These are phyloP conservation scores for Prolemur simus DNA, from an alignment of 2,113 vertebrate genomes.

Conservation along the genomic window DNA sequence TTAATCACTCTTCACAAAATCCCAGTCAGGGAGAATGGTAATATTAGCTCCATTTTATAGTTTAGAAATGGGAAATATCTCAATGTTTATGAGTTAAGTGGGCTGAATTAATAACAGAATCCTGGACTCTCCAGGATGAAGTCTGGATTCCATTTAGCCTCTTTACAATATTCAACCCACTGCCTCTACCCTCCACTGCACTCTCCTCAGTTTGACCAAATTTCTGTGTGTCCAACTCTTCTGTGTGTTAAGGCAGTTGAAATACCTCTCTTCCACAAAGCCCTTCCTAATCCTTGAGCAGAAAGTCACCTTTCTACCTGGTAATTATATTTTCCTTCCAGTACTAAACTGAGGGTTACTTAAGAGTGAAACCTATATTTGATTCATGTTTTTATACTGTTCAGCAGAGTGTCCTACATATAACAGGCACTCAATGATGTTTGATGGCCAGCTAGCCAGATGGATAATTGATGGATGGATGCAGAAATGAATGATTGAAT, in stretches of 20 bases:
- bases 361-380: neutral
- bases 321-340: constrained; percentile 25
- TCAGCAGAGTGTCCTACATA: neutral
- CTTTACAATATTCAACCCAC: neutral
- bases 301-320: constrained; percentile 11
- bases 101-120: constrained; percentile 33
- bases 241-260: neutral
- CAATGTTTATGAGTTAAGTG: constrained; percentile 42
- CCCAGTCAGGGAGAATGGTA: neutral
- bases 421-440: neutral
- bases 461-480: neutral
- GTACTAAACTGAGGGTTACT: neutral
- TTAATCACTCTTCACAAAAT: constrained; percentile 50
- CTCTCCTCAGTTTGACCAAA: neutral
- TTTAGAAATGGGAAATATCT: constrained; percentile 26
- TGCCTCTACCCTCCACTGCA: neutral
- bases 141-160: neutral
- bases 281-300: neutral
- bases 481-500: neutral
- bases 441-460: neutral
- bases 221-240: neutral
- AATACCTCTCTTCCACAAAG: neutral
- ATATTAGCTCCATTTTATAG: constrained; percentile 49
- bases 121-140: neutral
- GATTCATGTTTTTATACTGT: neutral